Base-by-base conservation (phyloP, 2,888 invertebrate genomes). In the Branchipolynoe longqiensis region DNA sequence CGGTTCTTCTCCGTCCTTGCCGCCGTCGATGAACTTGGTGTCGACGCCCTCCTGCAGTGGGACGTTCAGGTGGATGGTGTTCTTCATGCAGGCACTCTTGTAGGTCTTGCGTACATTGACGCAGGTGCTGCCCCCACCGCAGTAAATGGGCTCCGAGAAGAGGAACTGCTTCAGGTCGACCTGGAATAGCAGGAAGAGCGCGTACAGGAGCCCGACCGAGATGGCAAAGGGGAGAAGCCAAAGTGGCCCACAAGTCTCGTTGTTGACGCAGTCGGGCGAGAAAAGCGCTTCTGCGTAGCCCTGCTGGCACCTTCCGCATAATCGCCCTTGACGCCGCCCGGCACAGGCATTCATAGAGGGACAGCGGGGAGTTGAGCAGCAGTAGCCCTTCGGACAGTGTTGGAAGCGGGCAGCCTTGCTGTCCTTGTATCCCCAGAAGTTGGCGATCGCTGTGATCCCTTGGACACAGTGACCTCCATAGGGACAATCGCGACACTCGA, bases 361-460 rank as follows among this genome's bases (percentile, higher is more conserved):
- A 40, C 89, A 88, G 14, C 41, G 36, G 4, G 82, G 85, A 12
- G 85, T 86, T 1, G 87, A 85, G 81, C 89, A 89, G 85, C 89
- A 89, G 86, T 89, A 89, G 25, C 87, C 86, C 33, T 86, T 78
- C 6, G 89, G 89, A 78, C 89, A 89, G 83, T 89, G 88, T 73
- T 89, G 89, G 82, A 89, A 89, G 22, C 81, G 31, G 18, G 85
- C 56, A n/a, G 41, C 38, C 1, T 78, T 62, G 18, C 78, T 83
- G 3, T 85, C 36, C 41, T 59, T 18, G 84, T 85, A 88, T 33
- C 89, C 89, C 89, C 89, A 89, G 86, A 88, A 89, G 86, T 89
- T 89, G 28, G 86, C 86, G n/a, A 89, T 84, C 25, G 88, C 85
- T 8, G 86, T 85, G 59, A 89, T 89, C 36, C 88, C 87, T 58